These are phyloP conservation scores for Raja brachyura DNA, from an alignment of 2,113 vertebrate species.

Conservation along the genomic window DNA sequence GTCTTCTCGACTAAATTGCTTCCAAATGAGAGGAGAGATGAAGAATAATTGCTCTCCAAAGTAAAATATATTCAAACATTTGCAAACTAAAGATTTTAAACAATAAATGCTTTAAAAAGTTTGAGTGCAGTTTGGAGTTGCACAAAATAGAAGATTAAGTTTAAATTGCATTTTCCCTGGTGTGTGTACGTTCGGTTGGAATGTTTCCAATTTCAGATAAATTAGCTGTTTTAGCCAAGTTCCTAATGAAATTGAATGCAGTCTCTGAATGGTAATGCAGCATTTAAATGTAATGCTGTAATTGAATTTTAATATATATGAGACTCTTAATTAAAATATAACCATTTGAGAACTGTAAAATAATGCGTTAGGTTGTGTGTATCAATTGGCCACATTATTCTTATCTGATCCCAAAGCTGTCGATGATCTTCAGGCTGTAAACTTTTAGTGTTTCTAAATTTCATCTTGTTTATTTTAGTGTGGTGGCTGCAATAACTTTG, in stretches of 20 bases:
- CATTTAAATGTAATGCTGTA: background rate
- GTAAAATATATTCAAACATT: constrained; percentile 21
- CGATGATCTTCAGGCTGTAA: background rate
- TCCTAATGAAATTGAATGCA: background rate
- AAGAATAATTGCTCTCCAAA: constrained; percentile 10
- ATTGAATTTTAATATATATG: background rate
- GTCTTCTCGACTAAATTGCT: background rate
- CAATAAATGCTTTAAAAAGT: background rate
- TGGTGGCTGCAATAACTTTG: background rate
- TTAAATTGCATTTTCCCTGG: background rate
- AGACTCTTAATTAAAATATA: background rate
- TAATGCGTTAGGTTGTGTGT: background rate
- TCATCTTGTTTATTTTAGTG: background rate
- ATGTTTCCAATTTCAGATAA: background rate
- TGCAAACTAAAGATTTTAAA: background rate
- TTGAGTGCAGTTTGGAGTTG: background rate
- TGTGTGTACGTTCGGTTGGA: background rate
- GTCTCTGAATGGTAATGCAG: background rate
- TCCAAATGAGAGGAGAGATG: background rate
- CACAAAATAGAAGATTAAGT: background rate
- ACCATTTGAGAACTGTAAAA: background rate
- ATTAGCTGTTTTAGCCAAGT: background rate
- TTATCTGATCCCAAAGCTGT: background rate
- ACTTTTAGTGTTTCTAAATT: background rate
- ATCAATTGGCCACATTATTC: background rate